Percentiles rank a stretch among this genome's conserved stretches.
phyloP scores from a whole-genome alignment of 2,113 vertebrate species.

The Chrysemys picta region DNA sequence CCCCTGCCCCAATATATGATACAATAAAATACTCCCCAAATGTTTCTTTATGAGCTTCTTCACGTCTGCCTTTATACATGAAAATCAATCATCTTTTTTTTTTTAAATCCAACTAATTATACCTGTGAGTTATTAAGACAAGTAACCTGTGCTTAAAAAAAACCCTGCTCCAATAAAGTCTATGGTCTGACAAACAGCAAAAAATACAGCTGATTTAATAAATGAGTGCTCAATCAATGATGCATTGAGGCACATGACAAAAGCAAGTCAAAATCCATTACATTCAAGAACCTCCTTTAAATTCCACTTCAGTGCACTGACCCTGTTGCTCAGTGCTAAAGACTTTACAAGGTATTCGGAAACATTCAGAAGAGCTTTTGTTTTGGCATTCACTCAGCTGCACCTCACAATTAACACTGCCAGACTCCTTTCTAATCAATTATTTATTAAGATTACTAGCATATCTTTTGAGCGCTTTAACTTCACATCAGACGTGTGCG shows the following conservation, averaged over 20 bases:
- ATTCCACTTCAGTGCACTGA: slow-evolving; percentile 87
- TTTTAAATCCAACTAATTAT: not conserved
- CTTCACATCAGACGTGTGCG: slow-evolving; percentile 71
- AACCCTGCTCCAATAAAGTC: slow-evolving; percentile 56
- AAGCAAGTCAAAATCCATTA: slow-evolving; percentile 93
- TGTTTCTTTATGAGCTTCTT: not conserved
- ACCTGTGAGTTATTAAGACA: slow-evolving; percentile 56
- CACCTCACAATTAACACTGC: slow-evolving; percentile 80
- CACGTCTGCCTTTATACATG: slow-evolving; percentile 12
- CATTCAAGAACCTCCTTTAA: slow-evolving; percentile 86
- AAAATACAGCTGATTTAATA: slow-evolving; percentile 90
- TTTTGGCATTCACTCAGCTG: slow-evolving; percentile 74
- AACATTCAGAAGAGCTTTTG: slow-evolving; percentile 77
- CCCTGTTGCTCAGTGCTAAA: slow-evolving; percentile 84
- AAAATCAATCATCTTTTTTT: slow-evolving; percentile 43
- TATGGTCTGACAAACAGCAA: slow-evolving; percentile 58
- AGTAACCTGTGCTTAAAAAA: slow-evolving; percentile 5
- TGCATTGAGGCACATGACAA: slow-evolving; percentile 87
- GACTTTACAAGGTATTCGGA: slow-evolving; percentile 80
- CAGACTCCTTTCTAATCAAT: slow-evolving; percentile 80
- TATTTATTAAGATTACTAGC: slow-evolving; percentile 78
- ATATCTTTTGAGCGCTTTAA: slow-evolving; percentile 79
- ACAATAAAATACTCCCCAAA: slow-evolving; percentile 16
- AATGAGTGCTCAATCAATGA: slow-evolving; percentile 92
- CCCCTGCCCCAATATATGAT: not conserved